Percentiles rank a stretch among this genome's conserved stretches.
Conservation (phyloP, 1,140 invertebrate species). For the Drosophila pectinifera region DNA sequence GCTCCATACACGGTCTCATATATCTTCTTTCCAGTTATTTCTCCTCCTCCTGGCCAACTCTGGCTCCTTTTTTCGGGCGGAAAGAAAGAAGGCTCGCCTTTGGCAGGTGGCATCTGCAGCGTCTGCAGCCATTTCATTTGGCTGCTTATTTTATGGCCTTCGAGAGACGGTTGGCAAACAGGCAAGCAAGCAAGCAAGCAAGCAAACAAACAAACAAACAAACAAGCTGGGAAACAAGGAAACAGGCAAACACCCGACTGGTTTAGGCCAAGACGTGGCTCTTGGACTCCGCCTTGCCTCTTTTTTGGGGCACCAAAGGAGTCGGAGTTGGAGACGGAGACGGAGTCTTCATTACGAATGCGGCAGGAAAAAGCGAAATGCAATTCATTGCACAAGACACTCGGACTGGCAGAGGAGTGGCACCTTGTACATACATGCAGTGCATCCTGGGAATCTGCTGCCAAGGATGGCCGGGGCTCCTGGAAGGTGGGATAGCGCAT, state of each 20-base stretch:
- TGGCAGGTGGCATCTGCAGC: constrained; percentile 47
- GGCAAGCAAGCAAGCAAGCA: constrained; percentile 43
- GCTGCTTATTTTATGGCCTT: constrained; percentile 77
- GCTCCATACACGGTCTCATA: constrained; percentile 37
- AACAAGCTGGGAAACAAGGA: background rate
- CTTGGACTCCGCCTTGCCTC: constrained; percentile 3
- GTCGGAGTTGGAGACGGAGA: too few species aligned
- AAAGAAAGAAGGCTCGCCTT: constrained; percentile 17
- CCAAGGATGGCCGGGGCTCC: constrained; percentile 2
- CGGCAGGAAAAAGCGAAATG: constrained; percentile 44
- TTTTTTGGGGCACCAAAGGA: constrained; percentile 23
- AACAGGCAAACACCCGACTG: constrained; percentile 16
- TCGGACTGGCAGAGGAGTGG: constrained; percentile 6
- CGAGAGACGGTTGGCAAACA: constrained; percentile 75
- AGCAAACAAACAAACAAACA: constrained; percentile 13
- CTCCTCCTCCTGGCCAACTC: too few species aligned
- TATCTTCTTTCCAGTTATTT: constrained; percentile 11
- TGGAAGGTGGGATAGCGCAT: constrained; percentile 7
- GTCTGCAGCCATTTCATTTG: constrained; percentile 78
- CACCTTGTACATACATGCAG: background rate
- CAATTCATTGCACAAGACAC: constrained; percentile 65
- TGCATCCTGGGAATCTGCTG: background rate
- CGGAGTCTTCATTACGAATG: constrained; percentile 65
- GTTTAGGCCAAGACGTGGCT: constrained; percentile 41
- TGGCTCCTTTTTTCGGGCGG: background rate